Conservation (phyloP, 2,888 invertebrate genomes). For the Campoletis raptor region DNA sequence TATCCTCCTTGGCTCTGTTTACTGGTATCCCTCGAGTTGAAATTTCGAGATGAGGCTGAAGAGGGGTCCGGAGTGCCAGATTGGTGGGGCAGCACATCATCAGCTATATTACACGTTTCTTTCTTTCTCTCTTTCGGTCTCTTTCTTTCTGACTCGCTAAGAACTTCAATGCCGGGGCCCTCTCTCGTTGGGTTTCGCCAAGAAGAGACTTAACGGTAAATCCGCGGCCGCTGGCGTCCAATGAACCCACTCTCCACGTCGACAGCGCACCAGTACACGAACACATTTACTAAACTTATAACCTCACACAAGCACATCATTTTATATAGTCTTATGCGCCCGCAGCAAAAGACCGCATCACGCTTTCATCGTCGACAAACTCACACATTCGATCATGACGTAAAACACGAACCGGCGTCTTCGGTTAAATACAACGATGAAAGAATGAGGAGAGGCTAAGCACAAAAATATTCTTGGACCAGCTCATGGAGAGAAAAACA, state of each 20-base stretch:
- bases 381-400: constrained; percentile 45
- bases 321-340: constrained; percentile 43
- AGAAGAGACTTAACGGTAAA: constrained; percentile 84
- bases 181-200: constrained; percentile 82
- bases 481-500: not conserved
- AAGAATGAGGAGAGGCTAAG: constrained; percentile 1
- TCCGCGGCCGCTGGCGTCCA: constrained; percentile 85
- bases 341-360: constrained; percentile 54
- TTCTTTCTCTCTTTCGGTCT: constrained; percentile 19
- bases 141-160: constrained; percentile 44
- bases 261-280: constrained; percentile 52
- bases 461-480: constrained; percentile 30
- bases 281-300: constrained; percentile 50
- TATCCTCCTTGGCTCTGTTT: constrained; percentile 31
- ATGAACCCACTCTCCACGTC: constrained; percentile 84
- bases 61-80: constrained; percentile 23
- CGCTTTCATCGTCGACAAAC: constrained; percentile 51
- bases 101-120: constrained; percentile 42
- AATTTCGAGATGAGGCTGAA: constrained; percentile 65
- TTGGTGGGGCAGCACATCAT: constrained; percentile 54
- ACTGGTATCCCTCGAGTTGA: constrained; percentile 67
- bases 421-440: constrained; percentile 3
- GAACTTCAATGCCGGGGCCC: constrained; percentile 58
- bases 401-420: constrained; percentile 27
- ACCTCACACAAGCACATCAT: constrained; percentile 38